phyloP scores from a whole-genome alignment of 30 jellyfish, hydroid and myxozoan genomes.

The Turritopsis rubra region DNA sequence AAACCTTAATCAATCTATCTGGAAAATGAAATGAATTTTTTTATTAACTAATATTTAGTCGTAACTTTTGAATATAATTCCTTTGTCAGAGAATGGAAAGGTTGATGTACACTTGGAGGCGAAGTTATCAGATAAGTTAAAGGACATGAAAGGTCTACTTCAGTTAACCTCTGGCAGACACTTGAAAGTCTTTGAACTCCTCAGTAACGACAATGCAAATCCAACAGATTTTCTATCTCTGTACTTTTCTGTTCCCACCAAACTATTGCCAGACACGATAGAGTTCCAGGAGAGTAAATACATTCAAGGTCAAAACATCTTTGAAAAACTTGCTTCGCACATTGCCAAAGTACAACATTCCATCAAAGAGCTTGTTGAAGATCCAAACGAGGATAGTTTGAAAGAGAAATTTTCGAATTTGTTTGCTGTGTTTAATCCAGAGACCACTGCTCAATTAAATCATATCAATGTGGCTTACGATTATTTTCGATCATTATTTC shows the following conservation, averaged over 20 bases:
- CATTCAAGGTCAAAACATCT: conserved; percentile 18
- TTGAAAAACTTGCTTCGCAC: neutral
- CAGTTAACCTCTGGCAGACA: neutral
- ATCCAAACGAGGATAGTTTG: neutral
- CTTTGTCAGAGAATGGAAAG: neutral
- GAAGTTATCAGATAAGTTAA: neutral
- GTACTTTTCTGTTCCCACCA: neutral
- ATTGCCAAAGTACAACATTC: neutral
- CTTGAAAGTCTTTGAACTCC: conserved; percentile 1
- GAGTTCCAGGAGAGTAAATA: conserved; percentile 13
- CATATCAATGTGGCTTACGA: conserved; percentile 25
- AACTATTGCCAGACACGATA: neutral
- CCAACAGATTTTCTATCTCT: conserved; percentile 5
- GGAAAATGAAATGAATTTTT: too few relatives aligned
- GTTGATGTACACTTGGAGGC: neutral
- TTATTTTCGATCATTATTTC: conserved; percentile 53
- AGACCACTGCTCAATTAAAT: conserved; percentile 2
- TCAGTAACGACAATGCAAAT: neutral
- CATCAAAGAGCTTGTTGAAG: conserved; percentile 5
- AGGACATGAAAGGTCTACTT: conserved; percentile 5
- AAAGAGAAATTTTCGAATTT: conserved; percentile 1
- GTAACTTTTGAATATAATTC: too few relatives aligned
- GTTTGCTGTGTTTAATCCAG: conserved; percentile 4
- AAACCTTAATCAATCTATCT: too few relatives aligned
- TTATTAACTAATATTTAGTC: too few relatives aligned